Base-by-base conservation (phyloP, 2,888 invertebrate species). In the Catocala fraxini region DNA sequence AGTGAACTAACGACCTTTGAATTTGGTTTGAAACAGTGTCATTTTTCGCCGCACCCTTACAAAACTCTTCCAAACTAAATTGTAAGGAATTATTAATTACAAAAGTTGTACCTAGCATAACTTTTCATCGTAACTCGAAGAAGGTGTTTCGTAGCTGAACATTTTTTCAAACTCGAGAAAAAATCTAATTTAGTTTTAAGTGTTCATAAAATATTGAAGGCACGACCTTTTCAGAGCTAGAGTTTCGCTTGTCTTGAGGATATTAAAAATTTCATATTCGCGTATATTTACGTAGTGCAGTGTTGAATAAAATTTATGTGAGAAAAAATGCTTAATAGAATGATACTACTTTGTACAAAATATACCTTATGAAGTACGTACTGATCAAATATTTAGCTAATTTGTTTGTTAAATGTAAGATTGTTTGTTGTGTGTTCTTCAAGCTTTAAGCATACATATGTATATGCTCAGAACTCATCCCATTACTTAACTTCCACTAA, bases 181-280 rank as follows among this genome's bases (percentile, higher is more conserved):
- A 86, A 88, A 87, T 83, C 80, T 89, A 89, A 89, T 89, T 88
- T 88, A 86, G 84, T 85, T 86, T 56, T 51, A 60, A 61, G 60
- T 61, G 60, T 56, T 56, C 61, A 52, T 61, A 61, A 61, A 90
- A 90, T 90, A 89, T 88, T 89, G 85, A 88, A 89, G 83, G 79
- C 68, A 60, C 81, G 79, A 82, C 86, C 83, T 86, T 82, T 77
- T 75, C 71, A 75, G 74, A 79, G 81, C 80, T 80, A 77, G 77
- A 86, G 81, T 79, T 87, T 84, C 80, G 78, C 85, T 77, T 87
- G 86, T 86, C 86, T 88, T 72, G 81, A 74, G 80, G 84, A 89
- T 90, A 90, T 90, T 89, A 91, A 89, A 89, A 89, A 76, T 84
- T 87, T 88, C 82, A 85, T 85, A 83, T 84, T 84, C 84, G 71